Conservation (phyloP, 2,888 invertebrate genomes). For the Linnaemya tessellans region DNA sequence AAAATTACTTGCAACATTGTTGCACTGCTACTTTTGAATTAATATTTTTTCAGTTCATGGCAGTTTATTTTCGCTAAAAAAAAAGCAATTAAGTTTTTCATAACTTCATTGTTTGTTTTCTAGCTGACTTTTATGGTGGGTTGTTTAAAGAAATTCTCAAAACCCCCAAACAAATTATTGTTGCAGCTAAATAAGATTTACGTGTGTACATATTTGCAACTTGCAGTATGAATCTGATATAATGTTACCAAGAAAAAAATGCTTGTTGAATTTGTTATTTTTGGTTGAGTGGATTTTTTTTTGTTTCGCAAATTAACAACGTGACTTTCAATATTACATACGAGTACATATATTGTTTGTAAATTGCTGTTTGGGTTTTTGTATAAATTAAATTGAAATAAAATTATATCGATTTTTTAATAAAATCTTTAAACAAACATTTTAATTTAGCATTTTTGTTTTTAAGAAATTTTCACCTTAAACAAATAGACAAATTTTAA, state of each 20-base stretch:
- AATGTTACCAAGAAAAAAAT: background rate
- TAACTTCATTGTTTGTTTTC: constrained; percentile 4
- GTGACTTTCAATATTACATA: too few species aligned
- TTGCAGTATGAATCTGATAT: background rate
- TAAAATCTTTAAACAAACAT: too few species aligned
- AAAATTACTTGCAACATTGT: constrained; percentile 33
- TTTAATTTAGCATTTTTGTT: too few species aligned
- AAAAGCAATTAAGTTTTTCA: constrained; percentile 4
- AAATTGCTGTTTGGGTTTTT: too few species aligned
- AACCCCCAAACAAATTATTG: background rate
- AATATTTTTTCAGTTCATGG: constrained; percentile 40
- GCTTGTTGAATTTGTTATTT: background rate
- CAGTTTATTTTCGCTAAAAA: constrained; percentile 41
- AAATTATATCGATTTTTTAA: too few species aligned
- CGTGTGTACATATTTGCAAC: background rate
- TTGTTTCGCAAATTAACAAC: background rate
- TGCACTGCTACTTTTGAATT: background rate
- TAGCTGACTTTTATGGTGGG: background rate
- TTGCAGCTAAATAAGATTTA: background rate
- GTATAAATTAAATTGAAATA: too few species aligned
- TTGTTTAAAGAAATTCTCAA: constrained; percentile 12
- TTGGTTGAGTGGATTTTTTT: background rate
- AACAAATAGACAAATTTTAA: too few species aligned
- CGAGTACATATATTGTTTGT: too few species aligned
- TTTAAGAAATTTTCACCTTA: too few species aligned